Percentiles rank a stretch among this genome's conserved stretches.
These are phyloP conservation scores for Pseudorectes ferrugineus DNA, from an alignment of 2,113 vertebrate genomes.

Conservation along the genomic window DNA sequence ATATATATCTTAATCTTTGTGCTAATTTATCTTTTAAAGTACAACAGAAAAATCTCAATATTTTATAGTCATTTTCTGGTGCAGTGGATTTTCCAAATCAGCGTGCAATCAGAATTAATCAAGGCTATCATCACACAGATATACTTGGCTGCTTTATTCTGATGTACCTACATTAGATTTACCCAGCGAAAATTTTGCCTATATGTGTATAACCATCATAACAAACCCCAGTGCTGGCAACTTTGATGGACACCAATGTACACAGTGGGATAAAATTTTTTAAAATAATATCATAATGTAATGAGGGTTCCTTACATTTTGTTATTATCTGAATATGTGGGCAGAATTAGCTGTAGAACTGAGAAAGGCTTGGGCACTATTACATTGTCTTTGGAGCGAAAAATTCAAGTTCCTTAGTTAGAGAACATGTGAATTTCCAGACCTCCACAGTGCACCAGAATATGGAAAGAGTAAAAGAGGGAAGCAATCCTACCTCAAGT, in stretches of 20 bases:
- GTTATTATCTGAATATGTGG: not conserved
- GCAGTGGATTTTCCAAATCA: not conserved
- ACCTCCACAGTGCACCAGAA: not conserved
- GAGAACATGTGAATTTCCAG: not conserved
- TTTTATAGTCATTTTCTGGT: not conserved
- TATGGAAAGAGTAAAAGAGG: not conserved
- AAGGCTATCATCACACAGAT: not conserved
- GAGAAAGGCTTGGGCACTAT: not conserved
- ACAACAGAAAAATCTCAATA: not conserved
- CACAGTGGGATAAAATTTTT: not conserved
- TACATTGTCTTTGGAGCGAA: not conserved
- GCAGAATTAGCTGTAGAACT: not conserved
- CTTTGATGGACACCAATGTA: not conserved
- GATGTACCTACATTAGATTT: not conserved
- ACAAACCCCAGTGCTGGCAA: not conserved
- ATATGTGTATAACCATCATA: not conserved
- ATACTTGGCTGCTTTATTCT: not conserved
- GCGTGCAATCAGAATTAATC: not conserved
- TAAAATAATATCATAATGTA: not conserved
- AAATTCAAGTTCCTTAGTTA: not conserved
- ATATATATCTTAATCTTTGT: not conserved
- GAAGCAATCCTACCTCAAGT: not conserved
- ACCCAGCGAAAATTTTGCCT: not conserved
- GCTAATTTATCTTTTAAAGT: not conserved
- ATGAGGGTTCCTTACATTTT: not conserved